Evolutionary conservation across 2,888 invertebrate species (phyloP).

Genomic region (Cerastis leucographa): DNA sequence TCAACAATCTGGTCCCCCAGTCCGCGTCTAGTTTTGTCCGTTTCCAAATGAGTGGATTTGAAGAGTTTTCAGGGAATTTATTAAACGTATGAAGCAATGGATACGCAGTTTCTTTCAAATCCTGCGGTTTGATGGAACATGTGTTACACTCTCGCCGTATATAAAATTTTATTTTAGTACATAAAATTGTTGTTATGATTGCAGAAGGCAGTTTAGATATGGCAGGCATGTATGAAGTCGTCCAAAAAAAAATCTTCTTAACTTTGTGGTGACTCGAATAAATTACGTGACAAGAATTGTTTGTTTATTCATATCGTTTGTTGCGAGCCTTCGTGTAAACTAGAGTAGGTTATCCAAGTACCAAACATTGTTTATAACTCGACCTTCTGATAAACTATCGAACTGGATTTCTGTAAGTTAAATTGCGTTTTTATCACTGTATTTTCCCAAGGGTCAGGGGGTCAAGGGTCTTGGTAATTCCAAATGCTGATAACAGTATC

Average conservation of each 20-base stretch:
- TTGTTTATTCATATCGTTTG: constrained; percentile 31
- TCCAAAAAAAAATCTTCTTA: background rate
- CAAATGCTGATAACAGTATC: constrained; percentile 1
- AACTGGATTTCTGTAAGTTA: constrained; percentile 39
- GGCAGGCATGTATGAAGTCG: no score
- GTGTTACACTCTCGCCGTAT: background rate
- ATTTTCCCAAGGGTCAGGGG: background rate
- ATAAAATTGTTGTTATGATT: background rate
- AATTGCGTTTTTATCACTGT: constrained; percentile 18
- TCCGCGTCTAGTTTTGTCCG: background rate
- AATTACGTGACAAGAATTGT: constrained; percentile 20
- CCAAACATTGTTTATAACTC: constrained; percentile 21
- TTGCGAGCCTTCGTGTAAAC: constrained; percentile 9
- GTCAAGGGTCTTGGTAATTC: background rate
- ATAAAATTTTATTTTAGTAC: no score
- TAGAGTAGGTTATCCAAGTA: constrained; percentile 44
- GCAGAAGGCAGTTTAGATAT: background rate
- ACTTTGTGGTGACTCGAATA: constrained; percentile 40
- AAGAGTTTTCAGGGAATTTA: background rate
- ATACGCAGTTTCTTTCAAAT: background rate
- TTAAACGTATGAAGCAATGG: background rate
- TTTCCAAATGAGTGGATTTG: background rate
- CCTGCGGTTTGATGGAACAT: background rate
- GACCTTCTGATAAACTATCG: constrained; percentile 49
- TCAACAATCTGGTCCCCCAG: background rate